Evolutionary conservation across 2,888 invertebrate genomes (phyloP).

Genomic region (Acrocyrtus sp.): DNA sequence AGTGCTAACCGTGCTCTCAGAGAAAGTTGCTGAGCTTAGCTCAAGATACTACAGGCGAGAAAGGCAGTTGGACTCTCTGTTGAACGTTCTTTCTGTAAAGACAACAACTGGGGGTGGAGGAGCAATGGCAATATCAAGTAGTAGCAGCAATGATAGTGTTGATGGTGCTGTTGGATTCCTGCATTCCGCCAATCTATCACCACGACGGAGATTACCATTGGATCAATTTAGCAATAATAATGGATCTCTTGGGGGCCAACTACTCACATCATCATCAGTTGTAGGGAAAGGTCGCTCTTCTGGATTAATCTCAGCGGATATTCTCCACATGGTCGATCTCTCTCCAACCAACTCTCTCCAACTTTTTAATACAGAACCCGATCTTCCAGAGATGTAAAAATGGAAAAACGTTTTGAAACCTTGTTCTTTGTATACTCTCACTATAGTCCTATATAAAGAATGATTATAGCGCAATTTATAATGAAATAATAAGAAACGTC

Average conservation of each 20-base stretch:
- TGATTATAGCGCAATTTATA: background rate
- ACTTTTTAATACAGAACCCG: constrained; percentile 18
- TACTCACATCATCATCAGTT: background rate
- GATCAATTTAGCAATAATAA: constrained; percentile 39
- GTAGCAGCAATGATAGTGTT: constrained; percentile 11
- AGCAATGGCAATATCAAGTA: background rate
- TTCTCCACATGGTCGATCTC: constrained; percentile 35
- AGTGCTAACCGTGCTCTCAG: constrained; percentile 49
- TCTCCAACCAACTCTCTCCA: constrained; percentile 38
- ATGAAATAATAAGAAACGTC: background rate
- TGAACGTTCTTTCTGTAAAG: constrained; percentile 46
- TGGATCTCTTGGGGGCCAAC: constrained; percentile 23
- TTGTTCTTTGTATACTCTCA: background rate
- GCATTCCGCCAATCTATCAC: constrained; percentile 24
- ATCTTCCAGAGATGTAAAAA: constrained; percentile 28
- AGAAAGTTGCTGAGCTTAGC: constrained; percentile 57
- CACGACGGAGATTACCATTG: constrained; percentile 12
- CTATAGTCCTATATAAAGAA: background rate
- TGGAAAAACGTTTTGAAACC: background rate
- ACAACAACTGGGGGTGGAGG: constrained; percentile 8
- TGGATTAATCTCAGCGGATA: constrained; percentile 11
- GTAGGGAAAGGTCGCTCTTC: background rate
- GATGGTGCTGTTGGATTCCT: background rate
- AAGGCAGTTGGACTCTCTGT: constrained; percentile 51
- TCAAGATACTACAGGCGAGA: constrained; percentile 55